Conservation (phyloP, 2,113 vertebrate species). For the Dicentrarchus labrax region DNA sequence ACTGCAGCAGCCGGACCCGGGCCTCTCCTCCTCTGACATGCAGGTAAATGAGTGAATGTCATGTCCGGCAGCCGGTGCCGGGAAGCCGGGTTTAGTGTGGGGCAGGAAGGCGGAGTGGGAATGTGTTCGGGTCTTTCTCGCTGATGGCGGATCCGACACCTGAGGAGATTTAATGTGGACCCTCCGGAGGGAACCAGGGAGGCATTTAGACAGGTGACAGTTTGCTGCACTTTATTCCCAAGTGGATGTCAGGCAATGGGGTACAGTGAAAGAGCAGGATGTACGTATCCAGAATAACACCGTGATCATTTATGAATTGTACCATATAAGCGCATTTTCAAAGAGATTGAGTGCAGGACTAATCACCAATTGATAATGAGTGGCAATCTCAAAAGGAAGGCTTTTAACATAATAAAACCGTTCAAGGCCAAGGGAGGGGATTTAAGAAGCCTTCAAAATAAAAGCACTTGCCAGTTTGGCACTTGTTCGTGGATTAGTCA, state of each 20-base stretch:
- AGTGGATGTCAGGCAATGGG: not conserved
- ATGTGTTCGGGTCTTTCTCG: slow-evolving; percentile 3
- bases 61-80: not conserved
- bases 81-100: not conserved
- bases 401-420: slow-evolving; percentile 22
- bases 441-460: slow-evolving; percentile 67
- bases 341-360: not conserved
- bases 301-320: not conserved
- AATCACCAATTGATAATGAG: not conserved
- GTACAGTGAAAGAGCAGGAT: not conserved
- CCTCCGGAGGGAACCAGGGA: not conserved
- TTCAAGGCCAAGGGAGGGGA: slow-evolving; percentile 26
- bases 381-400: not conserved
- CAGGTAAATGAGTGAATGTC: slow-evolving; percentile 70
- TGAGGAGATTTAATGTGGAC: slow-evolving; percentile 30
- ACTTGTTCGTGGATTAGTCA: slow-evolving; percentile 28
- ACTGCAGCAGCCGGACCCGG: slow-evolving; percentile 56
- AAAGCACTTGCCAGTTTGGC: slow-evolving; percentile 60
- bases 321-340: not conserved
- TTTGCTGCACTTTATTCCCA: not conserved
- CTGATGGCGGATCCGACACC: slow-evolving; percentile 69
- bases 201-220: slow-evolving; percentile 49
- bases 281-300: not conserved
- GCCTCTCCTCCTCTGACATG: slow-evolving; percentile 63
- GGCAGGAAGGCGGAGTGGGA: not conserved